phyloP scores from a whole-genome alignment of 2,888 invertebrate species.

The Drosophila greeni region DNA sequence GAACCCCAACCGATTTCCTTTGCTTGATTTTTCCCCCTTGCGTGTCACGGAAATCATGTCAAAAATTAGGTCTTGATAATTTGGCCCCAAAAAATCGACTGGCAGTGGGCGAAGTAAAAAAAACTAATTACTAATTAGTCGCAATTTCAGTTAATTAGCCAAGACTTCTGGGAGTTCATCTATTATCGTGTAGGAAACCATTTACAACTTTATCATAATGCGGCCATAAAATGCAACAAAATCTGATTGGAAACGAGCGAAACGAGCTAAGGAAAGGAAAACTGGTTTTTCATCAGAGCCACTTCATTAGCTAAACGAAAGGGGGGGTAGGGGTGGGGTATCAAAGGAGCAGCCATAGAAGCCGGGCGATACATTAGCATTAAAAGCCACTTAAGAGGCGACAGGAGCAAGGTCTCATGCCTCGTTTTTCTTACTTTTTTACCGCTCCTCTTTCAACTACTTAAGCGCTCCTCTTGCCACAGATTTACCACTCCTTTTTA shows the following conservation, averaged over 20 bases:
- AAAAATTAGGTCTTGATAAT: conserved; percentile 6
- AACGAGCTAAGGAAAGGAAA: conserved; percentile 5
- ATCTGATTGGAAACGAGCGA: conserved; percentile 43
- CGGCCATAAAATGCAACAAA: conserved; percentile 47
- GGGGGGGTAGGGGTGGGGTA: conserved; percentile 23
- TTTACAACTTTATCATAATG: conserved; percentile 75
- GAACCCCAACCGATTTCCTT: neutral
- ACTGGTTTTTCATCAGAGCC: conserved; percentile 36
- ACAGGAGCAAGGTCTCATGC: conserved; percentile 43
- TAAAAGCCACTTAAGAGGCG: conserved; percentile 71
- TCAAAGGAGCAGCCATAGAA: conserved; percentile 35
- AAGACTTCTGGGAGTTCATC: conserved; percentile 15
- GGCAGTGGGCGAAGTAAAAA: conserved; percentile 26
- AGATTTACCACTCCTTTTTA: neutral
- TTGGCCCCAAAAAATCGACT: conserved; percentile 5
- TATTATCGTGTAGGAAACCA: conserved; percentile 49
- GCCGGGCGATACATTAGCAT: conserved; percentile 68
- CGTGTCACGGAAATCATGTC: conserved; percentile 38
- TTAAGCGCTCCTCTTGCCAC: neutral
- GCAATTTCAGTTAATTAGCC: conserved; percentile 58
- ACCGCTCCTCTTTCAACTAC: neutral
- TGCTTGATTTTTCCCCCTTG: conserved; percentile 7
- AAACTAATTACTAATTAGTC: conserved; percentile 62
- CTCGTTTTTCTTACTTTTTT: conserved; percentile 3
- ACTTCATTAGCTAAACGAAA: conserved; percentile 63